A percentile compares a stretch with the other conserved stretches of the same genome.
Evolutionary conservation across 2,888 invertebrate genomes (phyloP).

Genomic region (Cosmia pyralina): DNA sequence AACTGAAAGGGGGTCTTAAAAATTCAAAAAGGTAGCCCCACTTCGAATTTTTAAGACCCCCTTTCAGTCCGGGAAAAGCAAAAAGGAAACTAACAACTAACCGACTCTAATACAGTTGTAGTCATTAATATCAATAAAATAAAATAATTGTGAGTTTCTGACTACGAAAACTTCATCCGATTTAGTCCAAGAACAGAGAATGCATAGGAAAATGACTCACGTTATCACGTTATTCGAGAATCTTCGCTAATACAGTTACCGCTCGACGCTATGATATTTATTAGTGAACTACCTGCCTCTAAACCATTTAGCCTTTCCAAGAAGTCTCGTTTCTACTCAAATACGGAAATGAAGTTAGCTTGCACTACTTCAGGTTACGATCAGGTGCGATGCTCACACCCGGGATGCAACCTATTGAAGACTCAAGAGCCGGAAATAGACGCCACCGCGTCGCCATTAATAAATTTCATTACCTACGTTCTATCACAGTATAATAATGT

Average conservation of each 20-base stretch:
- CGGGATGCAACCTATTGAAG: background rate
- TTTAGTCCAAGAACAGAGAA: background rate
- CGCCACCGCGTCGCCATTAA: background rate
- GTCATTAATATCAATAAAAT: no score
- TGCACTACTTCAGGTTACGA: background rate
- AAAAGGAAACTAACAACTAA: no score
- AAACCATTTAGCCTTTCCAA: background rate
- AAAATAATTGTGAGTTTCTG: no score
- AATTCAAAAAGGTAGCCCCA: no score
- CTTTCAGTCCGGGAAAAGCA: no score
- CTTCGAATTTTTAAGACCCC: no score
- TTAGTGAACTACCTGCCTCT: background rate
- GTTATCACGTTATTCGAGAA: background rate
- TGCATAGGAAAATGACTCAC: background rate
- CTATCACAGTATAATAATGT: background rate
- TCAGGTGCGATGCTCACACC: background rate
- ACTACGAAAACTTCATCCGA: background rate
- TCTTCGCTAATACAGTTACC: background rate
- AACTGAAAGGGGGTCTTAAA: no score
- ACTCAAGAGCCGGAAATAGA: slow-evolving; percentile 14
- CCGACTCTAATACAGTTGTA: no score
- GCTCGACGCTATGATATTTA: background rate
- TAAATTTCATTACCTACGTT: slow-evolving; percentile 1
- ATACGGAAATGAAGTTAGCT: slow-evolving; percentile 27
- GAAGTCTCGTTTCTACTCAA: background rate